Evolutionary conservation across 1,140 invertebrate genomes (phyloP).

Genomic region (Metopolophium dirhodum): DNA sequence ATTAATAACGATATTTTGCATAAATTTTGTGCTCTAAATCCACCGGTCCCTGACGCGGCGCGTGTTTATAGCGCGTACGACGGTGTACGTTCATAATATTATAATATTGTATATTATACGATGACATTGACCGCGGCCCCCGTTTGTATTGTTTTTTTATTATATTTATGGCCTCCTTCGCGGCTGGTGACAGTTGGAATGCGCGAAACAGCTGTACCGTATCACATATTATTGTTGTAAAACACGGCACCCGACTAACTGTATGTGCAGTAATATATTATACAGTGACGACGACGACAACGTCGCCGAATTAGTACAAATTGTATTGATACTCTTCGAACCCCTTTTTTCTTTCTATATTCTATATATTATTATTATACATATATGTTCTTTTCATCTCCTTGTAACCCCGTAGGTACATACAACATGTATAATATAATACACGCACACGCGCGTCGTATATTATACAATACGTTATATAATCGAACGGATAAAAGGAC

Average conservation of each 20-base stretch:
- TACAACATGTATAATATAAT: neutral
- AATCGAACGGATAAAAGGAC: conserved; percentile 11
- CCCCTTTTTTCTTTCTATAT: conserved; percentile 33
- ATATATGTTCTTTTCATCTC: conserved; percentile 16
- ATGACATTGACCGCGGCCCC: neutral
- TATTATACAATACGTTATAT: conserved; percentile 19
- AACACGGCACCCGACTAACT: neutral
- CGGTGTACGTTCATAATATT: neutral
- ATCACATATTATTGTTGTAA: neutral
- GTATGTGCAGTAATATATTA: neutral
- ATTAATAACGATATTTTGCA: conserved; percentile 45
- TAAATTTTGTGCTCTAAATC: conserved; percentile 4
- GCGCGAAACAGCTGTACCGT: conserved; percentile 33
- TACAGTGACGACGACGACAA: neutral
- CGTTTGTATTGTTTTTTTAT: conserved; percentile 1
- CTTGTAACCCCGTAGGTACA: neutral
- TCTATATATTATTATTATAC: neutral
- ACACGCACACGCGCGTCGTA: neutral
- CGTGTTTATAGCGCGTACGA: neutral
- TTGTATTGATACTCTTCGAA: conserved; percentile 48
- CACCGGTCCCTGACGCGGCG: neutral
- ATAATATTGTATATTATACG: neutral
- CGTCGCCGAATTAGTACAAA: conserved; percentile 45
- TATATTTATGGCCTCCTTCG: neutral
- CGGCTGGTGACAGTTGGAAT: conserved; percentile 12